phyloP scores from a whole-genome alignment of 1,140 invertebrate genomes.

The Drosophila ananassae region DNA sequence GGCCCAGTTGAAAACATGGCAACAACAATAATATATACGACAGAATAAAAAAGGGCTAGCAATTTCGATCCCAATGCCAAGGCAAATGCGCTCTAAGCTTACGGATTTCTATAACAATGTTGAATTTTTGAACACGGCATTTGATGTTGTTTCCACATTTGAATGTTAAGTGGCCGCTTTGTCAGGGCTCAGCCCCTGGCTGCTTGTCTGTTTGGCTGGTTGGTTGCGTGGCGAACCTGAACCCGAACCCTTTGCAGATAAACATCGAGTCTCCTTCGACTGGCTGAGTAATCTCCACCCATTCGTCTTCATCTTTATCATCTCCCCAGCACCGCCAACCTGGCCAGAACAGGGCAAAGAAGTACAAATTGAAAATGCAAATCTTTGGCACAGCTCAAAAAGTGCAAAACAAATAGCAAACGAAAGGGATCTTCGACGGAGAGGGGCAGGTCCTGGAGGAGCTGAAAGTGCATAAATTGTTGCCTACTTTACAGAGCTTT shows the following conservation, averaged over 20 bases:
- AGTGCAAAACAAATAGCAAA: constrained; percentile 72
- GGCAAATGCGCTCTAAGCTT: constrained; percentile 56
- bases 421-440: background rate
- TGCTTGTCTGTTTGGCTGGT: background rate
- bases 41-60: constrained; percentile 27
- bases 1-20: constrained; percentile 32
- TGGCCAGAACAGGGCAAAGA: constrained; percentile 12
- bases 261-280: constrained; percentile 4
- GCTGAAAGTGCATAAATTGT: constrained; percentile 70
- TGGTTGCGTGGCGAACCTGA: constrained; percentile 2
- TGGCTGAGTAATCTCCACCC: constrained; percentile 26
- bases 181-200: constrained; percentile 35
- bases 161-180: constrained; percentile 58
- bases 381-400: constrained; percentile 74
- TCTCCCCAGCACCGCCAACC: constrained; percentile 26
- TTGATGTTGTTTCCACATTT: constrained; percentile 63
- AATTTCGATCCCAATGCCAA: constrained; percentile 35
- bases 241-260: constrained; percentile 20
- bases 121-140: constrained; percentile 56
- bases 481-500: constrained; percentile 56
- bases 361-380: constrained; percentile 76
- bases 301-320: constrained; percentile 46
- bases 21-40: background rate
- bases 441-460: background rate
- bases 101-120: constrained; percentile 57